Evolutionary conservation across 2,113 vertebrate species (phyloP), one percentile per base, ranked within the genome.

Genomic region (Poeciliopsis retropinna): DNA sequence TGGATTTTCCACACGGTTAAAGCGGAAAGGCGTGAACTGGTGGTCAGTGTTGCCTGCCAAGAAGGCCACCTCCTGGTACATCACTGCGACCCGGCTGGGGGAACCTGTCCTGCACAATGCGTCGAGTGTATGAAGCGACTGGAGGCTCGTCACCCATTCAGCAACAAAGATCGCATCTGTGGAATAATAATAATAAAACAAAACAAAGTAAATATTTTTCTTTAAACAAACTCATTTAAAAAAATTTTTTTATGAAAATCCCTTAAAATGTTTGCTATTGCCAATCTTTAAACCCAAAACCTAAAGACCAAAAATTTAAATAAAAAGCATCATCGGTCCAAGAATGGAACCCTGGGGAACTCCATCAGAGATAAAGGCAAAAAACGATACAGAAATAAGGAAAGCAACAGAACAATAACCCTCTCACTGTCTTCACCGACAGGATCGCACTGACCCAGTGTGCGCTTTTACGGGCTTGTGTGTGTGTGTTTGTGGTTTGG

Each of bases 11-110:
- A 95, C 77, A 13, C 89, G 94, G 72, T 95, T 96, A 87, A 94
- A 95, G 85, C 93, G 93, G 75, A 91, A 95, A 70, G 94, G 88
- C 83, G 90, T 94, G 90, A 96, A 96, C 78, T 96, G 95, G 83
- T 92, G 93, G 63, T 96, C 96, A 19, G 93, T 82, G 81, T 91
- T 95, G 71, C 96, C 94, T 9, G 95, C 94, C 41, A 97, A 93
- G 88, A 96, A 90, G 71, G 96, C 96, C 95, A 97, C 97, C 84
- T 96, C 81, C 91, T 94, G 95, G 92, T 94, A 95, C 94, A 96
- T 95, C 60, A 82, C 88, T 82, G 89, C 85, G 29, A 61, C 81
- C 77, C 66, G 30, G 78, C 69, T 62, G 84, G 85, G 70, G 70
- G 64, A 80, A 25, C 44, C 80, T 75, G 72, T 82, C 86, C 79